Evolutionary conservation across 1,140 invertebrate species (phyloP), one percentile per base, ranked within the genome.

Genomic region (Cecropterus lyciades): DNA sequence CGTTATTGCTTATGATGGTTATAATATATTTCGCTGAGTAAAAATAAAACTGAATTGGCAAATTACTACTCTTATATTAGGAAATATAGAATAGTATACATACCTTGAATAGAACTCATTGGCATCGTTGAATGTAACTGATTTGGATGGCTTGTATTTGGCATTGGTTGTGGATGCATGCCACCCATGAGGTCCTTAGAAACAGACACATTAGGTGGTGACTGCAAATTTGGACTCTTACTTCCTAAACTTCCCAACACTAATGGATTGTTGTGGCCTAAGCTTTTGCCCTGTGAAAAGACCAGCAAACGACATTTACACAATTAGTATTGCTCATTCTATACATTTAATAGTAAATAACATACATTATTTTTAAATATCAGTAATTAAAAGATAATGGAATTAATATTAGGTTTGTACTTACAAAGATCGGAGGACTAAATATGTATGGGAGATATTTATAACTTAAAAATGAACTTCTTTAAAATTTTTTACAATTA

Each of bases 161-260:
- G 89, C 84, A 93, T 88, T 74, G 94, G 86, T 87, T 94, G 93
- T 52, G 93, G 92, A 73, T 92, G 91, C 76, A 93, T 84, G 40
- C 82, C 84, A 76, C 89, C 86, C 87, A 93, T 92, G 52, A 92
- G 80, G 74, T 93, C 92, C 81, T 93, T 93, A 40, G 92, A 87
- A 53, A 93, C 92, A 55, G 91, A 92, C 62, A 96, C 95, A 81
- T 97, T 96, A 9, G 96, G 96, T 49, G 96, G 96, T 45, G 96
- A 97, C 87, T 97, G 96, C 84, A 97, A 92, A 78, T 95, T 97
- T 48, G 95, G 95, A 87, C 95, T 96, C 80, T 96, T 97, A 86
- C 93, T 97, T 67, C 95, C 95, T 81, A 96, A 92, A 72, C 94
- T 94, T 81, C 94, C 95, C 81, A 95, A 94, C 49, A 94, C 93